Percentiles rank a stretch among this genome's conserved stretches.
These are phyloP conservation scores for Halcyon malimbica DNA, from an alignment of 2,113 vertebrate species.

Conservation along the genomic window DNA sequence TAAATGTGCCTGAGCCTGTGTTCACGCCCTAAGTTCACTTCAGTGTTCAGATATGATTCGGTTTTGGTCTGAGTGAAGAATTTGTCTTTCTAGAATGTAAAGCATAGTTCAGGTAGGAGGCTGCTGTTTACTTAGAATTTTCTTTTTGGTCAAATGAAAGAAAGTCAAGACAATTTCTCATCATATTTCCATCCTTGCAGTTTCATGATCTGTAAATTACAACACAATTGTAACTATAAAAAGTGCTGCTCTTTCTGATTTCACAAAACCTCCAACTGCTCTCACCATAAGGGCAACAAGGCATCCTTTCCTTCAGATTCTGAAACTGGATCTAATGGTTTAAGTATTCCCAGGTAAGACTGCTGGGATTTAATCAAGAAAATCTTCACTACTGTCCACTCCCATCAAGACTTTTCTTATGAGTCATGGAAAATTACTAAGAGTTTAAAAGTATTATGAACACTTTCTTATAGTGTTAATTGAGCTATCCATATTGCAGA, in stretches of 20 bases:
- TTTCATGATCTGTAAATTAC: not conserved
- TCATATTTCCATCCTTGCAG: not conserved
- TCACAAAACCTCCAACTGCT: not conserved
- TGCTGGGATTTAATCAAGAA: not conserved
- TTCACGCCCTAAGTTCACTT: not conserved
- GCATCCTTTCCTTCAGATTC: not conserved
- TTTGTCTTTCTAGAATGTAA: not conserved
- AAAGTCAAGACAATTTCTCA: not conserved
- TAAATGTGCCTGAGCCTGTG: not conserved
- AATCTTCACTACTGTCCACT: not conserved
- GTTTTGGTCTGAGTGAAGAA: not conserved
- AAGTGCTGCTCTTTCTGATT: not conserved
- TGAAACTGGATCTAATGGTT: not conserved
- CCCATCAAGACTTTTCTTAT: rapidly evolving
- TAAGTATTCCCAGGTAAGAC: not conserved
- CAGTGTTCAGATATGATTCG: not conserved
- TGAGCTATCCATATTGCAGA: not conserved
- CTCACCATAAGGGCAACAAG: not conserved
- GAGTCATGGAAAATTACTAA: not conserved
- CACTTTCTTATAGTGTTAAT: not conserved
- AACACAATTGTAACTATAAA: not conserved
- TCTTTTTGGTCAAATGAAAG: not conserved
- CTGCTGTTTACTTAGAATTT: not conserved
- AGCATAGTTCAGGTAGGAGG: not conserved
- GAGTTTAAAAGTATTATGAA: not conserved